Base-by-base conservation (phyloP, 1,140 invertebrate genomes). In the Meloidogyne exigua region DNA sequence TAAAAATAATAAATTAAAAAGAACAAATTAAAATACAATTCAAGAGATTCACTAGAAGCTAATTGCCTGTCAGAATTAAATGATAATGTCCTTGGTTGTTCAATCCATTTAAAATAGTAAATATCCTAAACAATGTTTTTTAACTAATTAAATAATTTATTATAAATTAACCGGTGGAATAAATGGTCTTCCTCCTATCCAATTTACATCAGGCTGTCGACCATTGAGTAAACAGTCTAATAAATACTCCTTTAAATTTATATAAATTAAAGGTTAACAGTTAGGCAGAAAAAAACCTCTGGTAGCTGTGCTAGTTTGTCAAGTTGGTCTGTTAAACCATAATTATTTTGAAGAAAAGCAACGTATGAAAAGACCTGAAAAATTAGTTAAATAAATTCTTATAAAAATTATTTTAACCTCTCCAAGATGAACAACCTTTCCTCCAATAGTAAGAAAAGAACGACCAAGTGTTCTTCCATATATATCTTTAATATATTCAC, bases 61-160 rank as follows among this genome's bases (percentile, higher is more conserved):
- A 87, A 73, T 11, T 85, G 85, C 12, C 85, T 70, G 42, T 87
- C 85, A 13, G 86, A 88, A 32, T 84, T 85, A 36, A 87, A 87
- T 26, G 78, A 81, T 12, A 87, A 57, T 12, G 85, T 87, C 21
- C 85, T 77, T 26, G 85, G 85, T 68, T 87, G 85, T 72, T 87
- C 85, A 75, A 87, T 87, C 85, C 85, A 87, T 75, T 87, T 87
- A 71, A 87, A 88, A 67, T 87, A 87, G 63, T 87, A 88, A 66
- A 87, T 87, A 68, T 87, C 85, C 69, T 71, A 3, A 44, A 49
- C n/a, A n/a, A n/a, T n/a, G n/a, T n/a, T n/a, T 23, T 15, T 3
- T 13, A 69, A 3, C 15, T 28, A 15, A n/a, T n/a, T 11, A 71
- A 15, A n/a, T 28, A 0, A 21, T 39, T 2, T 18, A 21, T 10